Base-by-base conservation (phyloP, 2,797 vertebrate genomes). In the Muscicapa comitata region DNA sequence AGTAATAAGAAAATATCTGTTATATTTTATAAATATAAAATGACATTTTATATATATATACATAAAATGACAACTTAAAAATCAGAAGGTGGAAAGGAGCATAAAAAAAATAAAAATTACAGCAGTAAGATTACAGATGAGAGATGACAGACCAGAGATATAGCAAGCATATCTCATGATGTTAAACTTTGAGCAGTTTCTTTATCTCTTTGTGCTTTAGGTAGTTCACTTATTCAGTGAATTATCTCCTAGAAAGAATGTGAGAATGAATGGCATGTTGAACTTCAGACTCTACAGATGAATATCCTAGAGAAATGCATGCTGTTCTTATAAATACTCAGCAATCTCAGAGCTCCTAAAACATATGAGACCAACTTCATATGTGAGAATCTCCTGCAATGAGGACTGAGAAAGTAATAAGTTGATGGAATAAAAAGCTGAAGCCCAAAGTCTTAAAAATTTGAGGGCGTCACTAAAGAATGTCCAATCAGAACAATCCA, bases 271-370 rank as follows among this genome's bases (percentile, higher is more conserved):
- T 21, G 21, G 6, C 29, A 29, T 50, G 20, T 83, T 73, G 68
- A 89, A 70, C 78, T 93, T 89, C 3, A 17, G n/a, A 59, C 57
- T 86, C 61, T 53, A 55, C 43, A 73, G 57, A 63, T 61, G 5
- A 85, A 88, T 82, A 76, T 33, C 45, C 35, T 54, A 83, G 48
- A 83, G 75, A 96, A 94, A 59, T 47, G 24, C 17, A 77, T 45
- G 20, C 21, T 80, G 28, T 26, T 48, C 26, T 48, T 48, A 48
- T 48, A 48, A 48, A 48, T 48, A 48, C 47, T 48, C 47, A 26
- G 47, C 19, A 73, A 70, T 66, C 12, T 76, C 72, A 77, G 54
- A 90, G 54, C 47, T 77, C 23, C 58, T 86, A 47, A 90, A 74
- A 54, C 7, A 67, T 33, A 82, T 2, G 17, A 89, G 23, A 18